phyloP scores from a whole-genome alignment of 2,888 invertebrate genomes.

The Nebria brevicollis region DNA sequence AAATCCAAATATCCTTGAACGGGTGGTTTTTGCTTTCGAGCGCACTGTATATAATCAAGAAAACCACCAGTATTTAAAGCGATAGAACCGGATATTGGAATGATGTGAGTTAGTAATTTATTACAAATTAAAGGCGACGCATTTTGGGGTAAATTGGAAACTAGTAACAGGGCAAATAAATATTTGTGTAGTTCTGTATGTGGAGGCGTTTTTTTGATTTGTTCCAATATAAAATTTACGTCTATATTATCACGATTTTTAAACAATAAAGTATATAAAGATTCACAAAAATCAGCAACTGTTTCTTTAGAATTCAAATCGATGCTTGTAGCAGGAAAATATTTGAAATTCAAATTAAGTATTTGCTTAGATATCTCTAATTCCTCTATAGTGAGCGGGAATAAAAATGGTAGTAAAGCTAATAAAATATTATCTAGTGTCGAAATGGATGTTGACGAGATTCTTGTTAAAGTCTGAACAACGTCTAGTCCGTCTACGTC shows the following conservation, averaged over 20 bases:
- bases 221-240: slow-evolving; percentile 50
- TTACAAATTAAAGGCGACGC: background rate
- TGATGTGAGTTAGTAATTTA: slow-evolving; percentile 53
- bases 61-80: slow-evolving; percentile 56
- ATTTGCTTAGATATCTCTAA: slow-evolving; percentile 62
- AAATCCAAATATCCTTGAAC: slow-evolving; percentile 69
- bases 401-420: slow-evolving; percentile 71
- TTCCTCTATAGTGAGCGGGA: slow-evolving; percentile 65
- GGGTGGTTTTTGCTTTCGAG: slow-evolving; percentile 65
- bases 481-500: slow-evolving; percentile 62
- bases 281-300: slow-evolving; percentile 50
- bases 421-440: slow-evolving; percentile 70
- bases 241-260: slow-evolving; percentile 45
- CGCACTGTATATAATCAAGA: slow-evolving; percentile 51
- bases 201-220: slow-evolving; percentile 42
- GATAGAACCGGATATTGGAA: slow-evolving; percentile 61
- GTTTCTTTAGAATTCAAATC: slow-evolving; percentile 22
- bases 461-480: slow-evolving; percentile 61
- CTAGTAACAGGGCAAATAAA: slow-evolving; percentile 62
- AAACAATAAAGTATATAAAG: slow-evolving; percentile 19
- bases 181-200: slow-evolving; percentile 54
- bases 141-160: slow-evolving; percentile 58
- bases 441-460: slow-evolving; percentile 57
- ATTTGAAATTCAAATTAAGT: slow-evolving; percentile 61
- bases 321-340: slow-evolving; percentile 48